Evolutionary conservation across 2,113 vertebrate species (phyloP), one percentile per base, ranked within the genome.

Genomic region (Chascanopsetta lugubris): DNA sequence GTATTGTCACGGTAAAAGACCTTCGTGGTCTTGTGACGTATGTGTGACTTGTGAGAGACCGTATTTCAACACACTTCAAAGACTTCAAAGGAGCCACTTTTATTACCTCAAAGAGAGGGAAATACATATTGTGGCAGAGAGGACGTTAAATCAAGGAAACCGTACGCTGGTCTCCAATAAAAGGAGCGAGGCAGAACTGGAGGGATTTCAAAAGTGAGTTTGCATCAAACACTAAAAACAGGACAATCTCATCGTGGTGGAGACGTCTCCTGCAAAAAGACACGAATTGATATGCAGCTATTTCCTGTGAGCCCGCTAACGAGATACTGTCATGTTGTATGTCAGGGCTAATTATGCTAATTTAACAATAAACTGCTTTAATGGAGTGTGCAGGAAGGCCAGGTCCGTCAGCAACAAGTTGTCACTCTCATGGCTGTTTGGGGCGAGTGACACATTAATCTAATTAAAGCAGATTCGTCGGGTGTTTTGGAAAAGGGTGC

Each of bases 381-480:
- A 87, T 85, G 59, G 57, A 75, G 75, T 62, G 61, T 54, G 72
- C 69, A 57, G 32, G 3, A 0, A 9, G 77, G 43, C 65, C 78
- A 50, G 38, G n/a, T 60, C 75, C 65, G 50, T 77, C 71, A 79
- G 77, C 69, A 82, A 82, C 70, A 79, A 67, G 72, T 71, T 71
- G 72, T 79, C 55, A 24, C 13, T 56, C 22, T 36, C 17, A 7
- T 11, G 20, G 25, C 69, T 79, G 61, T 68, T 73, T 69, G 53
- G 50, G 61, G n/a, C n/a, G 53, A 75, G 30, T 61, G 63, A 74
- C 75, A 77, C 43, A 59, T 73, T 72, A 62, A 76, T 75, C 73
- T 72, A 81, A 88, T 84, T 76, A 72, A 85, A 85, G 47, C 65
- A 75, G 67, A 78, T 78, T 69, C 77, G 66, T 77, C 65, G 66